Percentiles rank a stretch among this genome's conserved stretches.
Conservation (phyloP, 2,113 vertebrate species). For the Oryzias celebensis region DNA sequence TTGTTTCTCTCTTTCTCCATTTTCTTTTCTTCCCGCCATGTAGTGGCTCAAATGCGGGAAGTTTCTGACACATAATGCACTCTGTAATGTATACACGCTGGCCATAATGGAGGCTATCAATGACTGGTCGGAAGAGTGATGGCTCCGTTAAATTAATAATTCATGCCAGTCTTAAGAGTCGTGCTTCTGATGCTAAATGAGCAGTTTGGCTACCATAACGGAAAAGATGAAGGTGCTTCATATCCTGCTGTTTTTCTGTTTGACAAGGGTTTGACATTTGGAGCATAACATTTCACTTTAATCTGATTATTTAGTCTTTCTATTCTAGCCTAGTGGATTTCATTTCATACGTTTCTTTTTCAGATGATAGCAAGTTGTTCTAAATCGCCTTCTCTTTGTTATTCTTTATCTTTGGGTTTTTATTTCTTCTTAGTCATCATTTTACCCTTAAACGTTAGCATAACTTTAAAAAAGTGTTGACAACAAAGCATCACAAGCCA, state of each 20-base stretch:
- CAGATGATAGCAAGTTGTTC: too few species aligned
- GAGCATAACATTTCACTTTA: constrained; percentile 4
- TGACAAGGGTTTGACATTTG: neutral
- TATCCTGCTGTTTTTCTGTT: neutral
- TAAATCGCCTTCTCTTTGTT: too few species aligned
- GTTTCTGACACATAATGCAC: constrained; percentile 76
- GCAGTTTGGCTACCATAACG: constrained; percentile 23
- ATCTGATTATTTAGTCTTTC: neutral
- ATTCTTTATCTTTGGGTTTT: too few species aligned
- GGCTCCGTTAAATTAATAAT: constrained; percentile 74
- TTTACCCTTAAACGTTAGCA: too few species aligned
- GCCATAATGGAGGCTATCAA: constrained; percentile 73
- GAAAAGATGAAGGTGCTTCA: neutral
- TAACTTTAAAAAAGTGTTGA: neutral
- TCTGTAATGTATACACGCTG: constrained; percentile 75
- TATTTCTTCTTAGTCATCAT: too few species aligned
- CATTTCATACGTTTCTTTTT: too few species aligned
- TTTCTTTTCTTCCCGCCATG: constrained; percentile 63
- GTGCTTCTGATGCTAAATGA: constrained; percentile 45
- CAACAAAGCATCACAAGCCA: neutral
- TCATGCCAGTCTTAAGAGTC: constrained; percentile 58
- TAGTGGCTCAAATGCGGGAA: constrained; percentile 63
- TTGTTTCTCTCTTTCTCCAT: constrained; percentile 10
- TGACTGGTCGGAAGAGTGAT: constrained; percentile 59
- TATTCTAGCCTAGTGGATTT: neutral